A percentile compares a stretch with the other conserved stretches of the same genome.
Evolutionary conservation across 2,113 vertebrate species (phyloP).

Genomic region (Murina feae): DNA sequence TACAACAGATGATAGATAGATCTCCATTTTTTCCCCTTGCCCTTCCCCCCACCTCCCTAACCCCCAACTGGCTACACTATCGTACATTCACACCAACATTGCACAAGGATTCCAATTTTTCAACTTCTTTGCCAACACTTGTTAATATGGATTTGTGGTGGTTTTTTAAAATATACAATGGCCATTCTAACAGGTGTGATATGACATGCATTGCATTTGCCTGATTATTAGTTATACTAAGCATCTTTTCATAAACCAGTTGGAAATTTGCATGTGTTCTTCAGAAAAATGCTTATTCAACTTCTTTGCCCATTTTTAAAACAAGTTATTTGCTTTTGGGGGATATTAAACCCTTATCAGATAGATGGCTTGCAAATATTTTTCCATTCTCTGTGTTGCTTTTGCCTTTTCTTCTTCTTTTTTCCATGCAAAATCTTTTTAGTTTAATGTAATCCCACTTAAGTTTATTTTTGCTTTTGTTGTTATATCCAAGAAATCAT

Average conservation of each 20-base stretch:
- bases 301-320: not conserved
- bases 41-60: no score
- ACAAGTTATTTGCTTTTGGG: not conserved
- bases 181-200: not conserved
- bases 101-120: not conserved
- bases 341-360: not conserved
- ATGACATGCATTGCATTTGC: not conserved
- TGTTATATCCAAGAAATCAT: conserved; percentile 12
- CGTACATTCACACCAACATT: not conserved
- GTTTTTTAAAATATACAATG: not conserved
- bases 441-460: not conserved
- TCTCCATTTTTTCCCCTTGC: no score
- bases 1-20: no score
- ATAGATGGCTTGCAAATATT: conserved; percentile 1
- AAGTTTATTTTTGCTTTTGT: conserved; percentile 1
- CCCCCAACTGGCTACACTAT: not conserved
- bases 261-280: not conserved
- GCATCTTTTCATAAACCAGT: not conserved
- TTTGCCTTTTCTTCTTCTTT: not conserved
- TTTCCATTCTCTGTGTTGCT: not conserved
- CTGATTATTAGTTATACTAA: not conserved
- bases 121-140: not conserved
- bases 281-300: not conserved
- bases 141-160: not conserved
- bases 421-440: not conserved